Percentiles rank a stretch among this genome's conserved stretches.
Conservation (phyloP, 2,888 invertebrate species). For the Alloplasta piceator region DNA sequence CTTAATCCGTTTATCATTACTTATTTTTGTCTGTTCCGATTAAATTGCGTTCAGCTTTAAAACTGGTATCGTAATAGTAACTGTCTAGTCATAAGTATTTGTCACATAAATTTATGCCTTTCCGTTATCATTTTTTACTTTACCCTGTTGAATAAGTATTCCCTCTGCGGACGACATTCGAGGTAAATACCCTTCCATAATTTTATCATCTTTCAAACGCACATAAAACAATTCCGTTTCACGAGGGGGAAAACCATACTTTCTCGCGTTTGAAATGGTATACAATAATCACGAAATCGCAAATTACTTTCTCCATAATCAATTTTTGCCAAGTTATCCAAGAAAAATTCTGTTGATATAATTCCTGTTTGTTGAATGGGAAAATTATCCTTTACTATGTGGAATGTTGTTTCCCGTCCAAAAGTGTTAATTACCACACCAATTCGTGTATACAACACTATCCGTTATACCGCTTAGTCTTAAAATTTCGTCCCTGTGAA, state of each 20-base stretch:
- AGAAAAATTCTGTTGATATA: conserved; percentile 24
- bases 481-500: no score
- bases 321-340: conserved; percentile 28
- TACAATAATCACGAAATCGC: neutral
- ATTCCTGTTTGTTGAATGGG: conserved; percentile 26
- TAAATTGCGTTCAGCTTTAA: neutral
- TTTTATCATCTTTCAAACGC: no score
- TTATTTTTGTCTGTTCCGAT: neutral
- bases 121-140: conserved; percentile 4
- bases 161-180: conserved; percentile 6
- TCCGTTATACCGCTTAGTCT: conserved; percentile 13
- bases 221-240: neutral
- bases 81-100: neutral
- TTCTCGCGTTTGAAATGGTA: conserved; percentile 18
- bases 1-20: neutral
- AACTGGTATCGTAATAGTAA: conserved; percentile 4
- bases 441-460: neutral
- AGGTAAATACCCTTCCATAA: neutral
- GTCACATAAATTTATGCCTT: conserved; percentile 26
- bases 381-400: conserved; percentile 17
- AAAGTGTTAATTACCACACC: neutral
- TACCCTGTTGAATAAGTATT: conserved; percentile 11
- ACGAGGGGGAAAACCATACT: conserved; percentile 28
- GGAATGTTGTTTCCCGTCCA: conserved; percentile 2
- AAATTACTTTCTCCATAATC: conserved; percentile 30